Conservation (phyloP, 2,888 invertebrate species). For the Opisthograptis luteolata region DNA sequence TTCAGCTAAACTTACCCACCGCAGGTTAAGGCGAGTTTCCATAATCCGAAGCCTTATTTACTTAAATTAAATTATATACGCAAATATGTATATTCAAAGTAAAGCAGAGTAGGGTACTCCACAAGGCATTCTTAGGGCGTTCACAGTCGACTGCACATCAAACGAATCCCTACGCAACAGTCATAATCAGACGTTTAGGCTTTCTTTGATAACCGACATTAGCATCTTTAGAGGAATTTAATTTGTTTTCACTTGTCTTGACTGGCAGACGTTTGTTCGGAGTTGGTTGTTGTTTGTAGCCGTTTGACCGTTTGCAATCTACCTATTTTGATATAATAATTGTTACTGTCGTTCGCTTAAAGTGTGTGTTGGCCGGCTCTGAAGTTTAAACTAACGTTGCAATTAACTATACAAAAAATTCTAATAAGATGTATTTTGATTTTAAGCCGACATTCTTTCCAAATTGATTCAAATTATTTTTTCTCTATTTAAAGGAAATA, state of each 20-base stretch:
- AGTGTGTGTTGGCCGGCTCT: no score
- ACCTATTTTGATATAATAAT: no score
- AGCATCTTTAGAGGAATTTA: conserved; percentile 75
- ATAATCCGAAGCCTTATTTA: conserved; percentile 29
- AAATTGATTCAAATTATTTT: no score
- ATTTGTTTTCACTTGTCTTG: conserved; percentile 69
- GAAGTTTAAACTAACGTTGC: no score
- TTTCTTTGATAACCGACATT: conserved; percentile 79
- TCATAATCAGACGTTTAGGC: conserved; percentile 77
- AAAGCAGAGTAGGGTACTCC: conserved; percentile 43
- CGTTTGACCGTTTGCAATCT: conserved; percentile 8
- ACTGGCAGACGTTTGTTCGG: conserved; percentile 31
- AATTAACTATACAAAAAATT: no score
- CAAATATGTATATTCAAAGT: conserved; percentile 41
- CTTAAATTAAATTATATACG: conserved; percentile 37
- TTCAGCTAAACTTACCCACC: conserved; percentile 3
- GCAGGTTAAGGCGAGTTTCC: conserved; percentile 7
- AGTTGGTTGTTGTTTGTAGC: conserved; percentile 9
- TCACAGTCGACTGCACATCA: conserved; percentile 68
- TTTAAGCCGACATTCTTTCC: no score
- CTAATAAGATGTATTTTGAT: no score
- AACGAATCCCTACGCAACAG: conserved; percentile 61
- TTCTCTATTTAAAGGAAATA: no score
- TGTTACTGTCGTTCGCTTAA: no score
- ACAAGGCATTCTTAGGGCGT: conserved; percentile 74